phyloP scores from a whole-genome alignment of 2,888 invertebrate genomes.

The Nephrotoma appendiculata region DNA sequence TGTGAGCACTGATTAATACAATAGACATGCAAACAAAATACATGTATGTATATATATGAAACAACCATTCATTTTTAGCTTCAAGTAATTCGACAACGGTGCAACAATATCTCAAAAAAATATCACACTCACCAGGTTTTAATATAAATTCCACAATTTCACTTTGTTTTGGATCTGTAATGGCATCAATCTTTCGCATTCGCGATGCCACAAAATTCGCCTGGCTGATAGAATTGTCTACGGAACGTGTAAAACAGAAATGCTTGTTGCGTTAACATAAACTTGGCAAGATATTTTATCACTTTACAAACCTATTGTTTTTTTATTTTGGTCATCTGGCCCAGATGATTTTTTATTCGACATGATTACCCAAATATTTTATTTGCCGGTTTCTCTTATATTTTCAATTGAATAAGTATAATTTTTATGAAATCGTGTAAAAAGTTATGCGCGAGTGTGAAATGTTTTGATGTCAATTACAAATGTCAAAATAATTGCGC shows the following conservation, averaged over 20 bases:
- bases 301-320: background rate
- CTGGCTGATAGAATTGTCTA: background rate
- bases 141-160: background rate
- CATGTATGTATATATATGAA: too few relatives aligned
- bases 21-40: too few relatives aligned
- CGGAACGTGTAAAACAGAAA: background rate
- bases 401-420: background rate
- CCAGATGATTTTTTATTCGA: background rate
- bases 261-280: background rate
- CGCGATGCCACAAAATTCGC: background rate
- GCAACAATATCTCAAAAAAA: too few relatives aligned
- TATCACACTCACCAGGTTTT: background rate
- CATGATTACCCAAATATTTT: background rate
- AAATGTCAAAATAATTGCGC: background rate
- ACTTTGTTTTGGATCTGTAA: background rate
- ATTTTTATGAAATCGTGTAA: background rate
- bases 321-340: background rate
- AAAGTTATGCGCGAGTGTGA: background rate
- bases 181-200: background rate
- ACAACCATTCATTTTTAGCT: too few relatives aligned
- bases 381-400: background rate
- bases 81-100: too few relatives aligned
- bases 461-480: background rate
- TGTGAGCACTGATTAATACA: too few relatives aligned
- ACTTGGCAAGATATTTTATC: background rate